These are phyloP conservation scores for Alosa sapidissima DNA, from an alignment of 2,797 vertebrate species.

Conservation along the genomic window DNA sequence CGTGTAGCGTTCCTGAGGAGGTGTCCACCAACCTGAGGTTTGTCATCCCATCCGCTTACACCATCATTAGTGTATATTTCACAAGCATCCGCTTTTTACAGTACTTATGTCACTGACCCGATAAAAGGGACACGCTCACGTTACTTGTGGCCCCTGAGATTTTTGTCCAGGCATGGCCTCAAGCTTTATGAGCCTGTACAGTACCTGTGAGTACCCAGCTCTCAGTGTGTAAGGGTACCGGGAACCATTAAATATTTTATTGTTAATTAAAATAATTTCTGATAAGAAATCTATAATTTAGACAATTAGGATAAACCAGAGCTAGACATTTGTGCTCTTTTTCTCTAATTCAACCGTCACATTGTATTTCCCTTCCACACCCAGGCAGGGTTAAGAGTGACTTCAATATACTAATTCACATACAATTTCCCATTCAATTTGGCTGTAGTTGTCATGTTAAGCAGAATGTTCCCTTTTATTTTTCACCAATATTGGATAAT, in stretches of 20 bases:
- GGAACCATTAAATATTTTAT: background rate
- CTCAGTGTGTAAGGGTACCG: too few relatives aligned
- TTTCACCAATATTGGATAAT: background rate
- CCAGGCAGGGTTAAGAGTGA: background rate
- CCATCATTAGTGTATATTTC: background rate
- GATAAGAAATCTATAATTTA: too few relatives aligned
- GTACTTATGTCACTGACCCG: background rate
- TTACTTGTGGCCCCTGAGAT: background rate
- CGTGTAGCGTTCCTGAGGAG: slow-evolving; percentile 84
- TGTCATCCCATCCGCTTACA: slow-evolving; percentile 26
- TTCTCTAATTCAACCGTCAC: background rate
- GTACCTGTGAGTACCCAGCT: background rate
- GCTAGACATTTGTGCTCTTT: background rate
- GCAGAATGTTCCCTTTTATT: background rate
- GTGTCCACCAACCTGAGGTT: slow-evolving; percentile 89
- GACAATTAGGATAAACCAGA: too few relatives aligned
- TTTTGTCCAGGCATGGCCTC: background rate
- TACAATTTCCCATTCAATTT: background rate
- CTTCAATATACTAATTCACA: background rate
- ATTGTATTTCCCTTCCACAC: background rate
- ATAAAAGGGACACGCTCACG: background rate
- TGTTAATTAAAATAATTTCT: too few relatives aligned
- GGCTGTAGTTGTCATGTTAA: background rate
- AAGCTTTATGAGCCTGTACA: background rate
- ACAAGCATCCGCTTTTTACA: background rate